Base-by-base conservation (phyloP, 2,113 vertebrate species). In the Trochalopteron elliotii region DNA sequence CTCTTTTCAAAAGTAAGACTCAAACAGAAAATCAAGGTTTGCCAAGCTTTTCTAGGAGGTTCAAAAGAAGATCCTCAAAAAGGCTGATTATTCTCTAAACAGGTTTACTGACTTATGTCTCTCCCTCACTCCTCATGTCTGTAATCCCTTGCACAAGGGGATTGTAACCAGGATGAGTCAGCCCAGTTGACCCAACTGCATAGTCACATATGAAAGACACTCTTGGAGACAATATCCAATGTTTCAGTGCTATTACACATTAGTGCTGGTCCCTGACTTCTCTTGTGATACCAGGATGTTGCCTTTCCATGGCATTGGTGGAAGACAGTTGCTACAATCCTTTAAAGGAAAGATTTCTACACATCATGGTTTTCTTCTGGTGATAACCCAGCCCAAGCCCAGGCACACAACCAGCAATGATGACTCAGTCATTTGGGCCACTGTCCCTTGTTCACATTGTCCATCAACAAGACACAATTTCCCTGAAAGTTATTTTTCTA, bases 391-490 rank as follows among this genome's bases (percentile, higher is more conserved):
- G 37, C 12, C 24, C 61, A 75, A 63, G 24, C 40, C 44, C 25
- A 40, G 47, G 44, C 35, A 78, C 40, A 55, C 3, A 59, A 52
- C 10, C 44, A 68, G n/a, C 56, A 78, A 31, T 0, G 3, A 63
- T 0, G 0, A 68, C 31, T 13, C 0, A 0, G 24, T 31, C 44
- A 33, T 40, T 70, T 40, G 42, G 50, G 63, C 39, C 64, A 12
- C 6, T 10, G 4, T 61, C 25, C 20, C 27, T 45, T 56, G 25
- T 77, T 67, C 68, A 45, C 40, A 25, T 37, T 55, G 56, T 20
- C 60, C 60, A 55, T 25, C 40, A 56, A 78, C 24, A 93, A 90
- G 61, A 59, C 17, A 12, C 1, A 55, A 7, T 68, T 92, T 83
- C 72, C 40, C 60, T 89, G 30, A 67, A 83, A 59, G 33, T 37